Base-by-base conservation (phyloP, 2,113 vertebrate species). In the Ceyx cyanopectus region DNA sequence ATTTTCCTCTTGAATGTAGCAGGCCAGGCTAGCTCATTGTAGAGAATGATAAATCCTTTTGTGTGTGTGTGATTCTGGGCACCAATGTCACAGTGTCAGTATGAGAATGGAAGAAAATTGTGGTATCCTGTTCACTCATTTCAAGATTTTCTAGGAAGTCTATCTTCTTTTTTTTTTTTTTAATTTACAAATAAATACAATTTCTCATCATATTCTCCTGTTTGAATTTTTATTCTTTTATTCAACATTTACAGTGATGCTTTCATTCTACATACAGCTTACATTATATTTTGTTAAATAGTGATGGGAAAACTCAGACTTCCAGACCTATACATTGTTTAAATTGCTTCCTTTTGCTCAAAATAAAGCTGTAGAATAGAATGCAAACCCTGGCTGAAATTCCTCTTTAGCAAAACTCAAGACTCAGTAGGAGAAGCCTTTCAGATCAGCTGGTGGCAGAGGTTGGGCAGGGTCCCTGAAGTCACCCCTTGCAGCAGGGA, bases 401-500 rank as follows among this genome's bases (percentile, higher is more conserved):
- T 43, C 9, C 62, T 30, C 20, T 80, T 81, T 21, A 83, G 53
- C 11, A 53, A 73, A 76, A 75, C 14, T 1, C 19, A 29, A 40
- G 40, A 14, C 12, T 81, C 5, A n/a, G 54, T 20, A 51, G 21
- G 5, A 34, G 73, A 77, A 89, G 12, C 23, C 27, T 21, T 46
- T 22, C 4, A 6, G 57, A 48, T 5, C 20, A 37, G 12, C 14
- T 26, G n/a, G 51, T 40, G 79, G 32, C 56, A 66, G 43, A 51
- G 26, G 22, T 14, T 53, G 6, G 0, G 1, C 26, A 0, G 6
- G 10, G 2, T 65, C 26, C 74, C 41, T 22, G 29, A 10, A 32
- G 40, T 19, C 37, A 10, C 10, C 41, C 23, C 21, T 34, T 23
- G 29, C 58, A 18, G 4, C 13, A 19, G 21, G 7, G 14, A 57